phyloP scores from a whole-genome alignment of 2,113 vertebrate species.

The Cebus imitator region DNA sequence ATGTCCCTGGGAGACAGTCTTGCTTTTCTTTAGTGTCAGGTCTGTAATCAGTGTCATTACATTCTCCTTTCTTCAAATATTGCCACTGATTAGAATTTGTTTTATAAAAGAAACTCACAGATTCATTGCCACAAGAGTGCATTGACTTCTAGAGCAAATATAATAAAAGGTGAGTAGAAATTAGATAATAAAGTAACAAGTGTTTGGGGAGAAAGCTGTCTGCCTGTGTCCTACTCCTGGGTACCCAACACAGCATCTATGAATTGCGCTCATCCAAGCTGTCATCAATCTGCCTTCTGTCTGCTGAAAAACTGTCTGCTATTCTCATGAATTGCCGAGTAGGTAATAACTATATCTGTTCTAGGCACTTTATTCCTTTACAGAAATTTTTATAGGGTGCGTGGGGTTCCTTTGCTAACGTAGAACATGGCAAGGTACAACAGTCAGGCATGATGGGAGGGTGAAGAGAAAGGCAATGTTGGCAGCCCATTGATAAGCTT shows the following conservation, averaged over 20 bases:
- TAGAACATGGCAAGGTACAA: constrained; percentile 38
- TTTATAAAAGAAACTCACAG: not conserved
- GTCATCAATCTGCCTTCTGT: constrained; percentile 24
- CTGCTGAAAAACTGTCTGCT: constrained; percentile 64
- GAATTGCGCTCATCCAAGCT: not conserved
- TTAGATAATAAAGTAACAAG: not conserved
- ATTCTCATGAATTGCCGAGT: constrained; percentile 35
- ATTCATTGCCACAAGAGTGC: not conserved
- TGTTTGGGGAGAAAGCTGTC: not conserved
- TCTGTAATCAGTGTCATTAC: rapidly evolving
- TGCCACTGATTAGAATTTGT: not conserved
- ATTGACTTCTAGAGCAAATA: rapidly evolving
- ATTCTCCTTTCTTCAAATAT: rapidly evolving
- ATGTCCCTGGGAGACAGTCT: not conserved
- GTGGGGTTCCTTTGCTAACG: constrained; percentile 56
- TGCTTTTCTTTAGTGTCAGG: too few relatives aligned
- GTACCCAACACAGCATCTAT: not conserved
- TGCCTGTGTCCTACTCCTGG: not conserved
- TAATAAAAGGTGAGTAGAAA: not conserved
- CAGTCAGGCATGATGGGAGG: rapidly evolving
- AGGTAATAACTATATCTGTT: constrained; percentile 46
- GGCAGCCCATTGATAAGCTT: not conserved
- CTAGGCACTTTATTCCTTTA: constrained; percentile 24
- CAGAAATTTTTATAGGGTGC: not conserved
- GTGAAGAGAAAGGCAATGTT: not conserved